Percentiles rank a stretch among this genome's conserved stretches.
Conservation (phyloP, 2,888 invertebrate species). For the Encarsia formosa region DNA sequence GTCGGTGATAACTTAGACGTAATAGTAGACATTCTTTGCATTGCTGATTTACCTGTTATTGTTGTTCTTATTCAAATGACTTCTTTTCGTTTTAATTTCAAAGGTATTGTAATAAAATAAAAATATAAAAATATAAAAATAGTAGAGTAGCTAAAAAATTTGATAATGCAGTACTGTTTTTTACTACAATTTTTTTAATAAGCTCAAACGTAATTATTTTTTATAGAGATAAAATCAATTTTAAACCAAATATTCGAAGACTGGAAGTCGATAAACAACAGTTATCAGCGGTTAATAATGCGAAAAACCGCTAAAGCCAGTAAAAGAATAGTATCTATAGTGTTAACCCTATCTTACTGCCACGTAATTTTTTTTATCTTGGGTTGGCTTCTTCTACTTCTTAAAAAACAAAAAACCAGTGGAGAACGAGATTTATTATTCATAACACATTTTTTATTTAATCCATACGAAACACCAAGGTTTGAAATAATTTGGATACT, state of each 20-base stretch:
- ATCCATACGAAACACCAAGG: too few species aligned
- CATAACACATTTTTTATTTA: too few species aligned
- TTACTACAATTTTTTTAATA: background rate
- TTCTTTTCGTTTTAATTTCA: constrained; percentile 5
- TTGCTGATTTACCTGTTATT: constrained; percentile 6
- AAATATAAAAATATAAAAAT: background rate
- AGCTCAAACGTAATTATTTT: background rate
- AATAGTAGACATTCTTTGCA: constrained; percentile 18
- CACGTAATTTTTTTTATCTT: too few species aligned
- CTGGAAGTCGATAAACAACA: background rate
- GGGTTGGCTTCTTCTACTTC: too few species aligned
- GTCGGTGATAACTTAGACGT: constrained; percentile 9
- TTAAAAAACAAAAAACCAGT: too few species aligned
- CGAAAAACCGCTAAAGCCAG: background rate
- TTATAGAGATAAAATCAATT: constrained; percentile 1
- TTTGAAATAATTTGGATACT: too few species aligned
- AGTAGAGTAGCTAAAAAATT: background rate
- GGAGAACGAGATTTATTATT: too few species aligned
- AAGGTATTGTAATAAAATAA: constrained; percentile 7
- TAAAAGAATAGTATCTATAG: constrained; percentile 3
- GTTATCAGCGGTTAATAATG: background rate
- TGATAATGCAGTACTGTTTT: background rate
- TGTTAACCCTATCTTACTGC: too few species aligned
- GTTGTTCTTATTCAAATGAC: constrained; percentile 15
- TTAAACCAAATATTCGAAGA: constrained; percentile 1